These are phyloP conservation scores for Erythrolamprus reginae DNA, from an alignment of 2,113 vertebrate genomes.

Conservation along the genomic window DNA sequence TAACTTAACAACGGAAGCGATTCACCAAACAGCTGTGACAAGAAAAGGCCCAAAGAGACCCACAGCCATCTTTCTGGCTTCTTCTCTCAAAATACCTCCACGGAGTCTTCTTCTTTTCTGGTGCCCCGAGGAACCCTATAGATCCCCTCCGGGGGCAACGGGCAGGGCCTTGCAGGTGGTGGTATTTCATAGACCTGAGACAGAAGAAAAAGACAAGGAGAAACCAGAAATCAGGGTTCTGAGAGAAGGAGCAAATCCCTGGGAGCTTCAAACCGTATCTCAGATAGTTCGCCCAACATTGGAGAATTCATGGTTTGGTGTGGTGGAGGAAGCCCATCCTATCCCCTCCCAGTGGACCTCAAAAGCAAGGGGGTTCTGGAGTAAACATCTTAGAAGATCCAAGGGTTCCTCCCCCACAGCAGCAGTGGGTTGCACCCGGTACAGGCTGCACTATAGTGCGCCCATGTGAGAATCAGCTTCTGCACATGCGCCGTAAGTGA, in stretches of 20 bases:
- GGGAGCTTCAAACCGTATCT: too few relatives aligned
- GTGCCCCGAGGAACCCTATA: conserved; percentile 31
- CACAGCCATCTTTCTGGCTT: not conserved
- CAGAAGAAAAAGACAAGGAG: not conserved
- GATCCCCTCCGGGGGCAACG: conserved; percentile 16
- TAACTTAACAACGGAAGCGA: not conserved
- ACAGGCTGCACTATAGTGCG: too few relatives aligned
- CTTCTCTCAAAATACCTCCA: not conserved
- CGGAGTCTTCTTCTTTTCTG: not conserved
- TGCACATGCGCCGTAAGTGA: too few relatives aligned
- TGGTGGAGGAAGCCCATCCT: not conserved
- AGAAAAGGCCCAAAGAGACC: not conserved
- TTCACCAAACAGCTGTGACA: not conserved
- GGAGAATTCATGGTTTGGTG: not conserved
- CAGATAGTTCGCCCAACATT: not conserved
- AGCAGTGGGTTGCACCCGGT: too few relatives aligned
- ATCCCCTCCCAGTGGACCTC: not conserved
- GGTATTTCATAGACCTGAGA: conserved; percentile 74
- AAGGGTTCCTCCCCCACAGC: not conserved
- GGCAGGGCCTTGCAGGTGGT: conserved; percentile 58
- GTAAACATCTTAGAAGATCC: not conserved
- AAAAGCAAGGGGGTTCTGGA: not conserved
- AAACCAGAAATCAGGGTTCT: too few relatives aligned
- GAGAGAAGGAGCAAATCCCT: not conserved
- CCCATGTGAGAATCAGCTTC: too few relatives aligned